These are phyloP conservation scores for Melanchra persicariae DNA, from an alignment of 2,888 invertebrate species.

Conservation along the genomic window DNA sequence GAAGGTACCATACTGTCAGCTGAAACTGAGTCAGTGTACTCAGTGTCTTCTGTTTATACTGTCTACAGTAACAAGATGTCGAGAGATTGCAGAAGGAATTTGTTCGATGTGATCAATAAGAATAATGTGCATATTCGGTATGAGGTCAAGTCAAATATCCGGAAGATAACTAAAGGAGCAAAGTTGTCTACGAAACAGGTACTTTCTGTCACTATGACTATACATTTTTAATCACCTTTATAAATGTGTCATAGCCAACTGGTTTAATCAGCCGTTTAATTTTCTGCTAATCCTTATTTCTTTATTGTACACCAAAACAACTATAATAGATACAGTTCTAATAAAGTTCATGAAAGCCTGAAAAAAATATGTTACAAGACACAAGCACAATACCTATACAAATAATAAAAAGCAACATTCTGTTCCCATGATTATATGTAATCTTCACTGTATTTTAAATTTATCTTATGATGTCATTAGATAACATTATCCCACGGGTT, in stretches of 20 bases:
- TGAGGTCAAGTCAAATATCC: conserved; percentile 85
- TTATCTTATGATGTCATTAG: not conserved
- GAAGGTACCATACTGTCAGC: conserved; percentile 84
- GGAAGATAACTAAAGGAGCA: conserved; percentile 86
- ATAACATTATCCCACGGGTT: no score
- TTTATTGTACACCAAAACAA: no score
- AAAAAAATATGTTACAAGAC: no score
- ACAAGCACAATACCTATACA: no score
- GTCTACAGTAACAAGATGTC: conserved; percentile 78
- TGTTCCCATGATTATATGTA: not conserved
- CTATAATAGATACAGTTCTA: no score
- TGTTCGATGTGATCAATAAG: conserved; percentile 86
- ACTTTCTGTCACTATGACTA: no score
- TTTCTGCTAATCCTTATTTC: no score
- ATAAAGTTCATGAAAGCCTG: no score
- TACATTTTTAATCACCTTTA: no score
- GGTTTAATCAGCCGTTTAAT: no score
- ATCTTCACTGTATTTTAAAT: no score
- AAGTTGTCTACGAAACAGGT: conserved; percentile 89
- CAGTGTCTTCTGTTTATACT: conserved; percentile 85
- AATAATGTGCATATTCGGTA: conserved; percentile 83
- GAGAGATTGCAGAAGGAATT: conserved; percentile 83
- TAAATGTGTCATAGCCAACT: no score
- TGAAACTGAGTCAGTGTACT: conserved; percentile 85
- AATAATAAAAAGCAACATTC: not conserved